Percentiles rank a stretch among this genome's conserved stretches.
Conservation (phyloP, 2,888 invertebrate genomes). For the Macrosiphum euphorbiae region DNA sequence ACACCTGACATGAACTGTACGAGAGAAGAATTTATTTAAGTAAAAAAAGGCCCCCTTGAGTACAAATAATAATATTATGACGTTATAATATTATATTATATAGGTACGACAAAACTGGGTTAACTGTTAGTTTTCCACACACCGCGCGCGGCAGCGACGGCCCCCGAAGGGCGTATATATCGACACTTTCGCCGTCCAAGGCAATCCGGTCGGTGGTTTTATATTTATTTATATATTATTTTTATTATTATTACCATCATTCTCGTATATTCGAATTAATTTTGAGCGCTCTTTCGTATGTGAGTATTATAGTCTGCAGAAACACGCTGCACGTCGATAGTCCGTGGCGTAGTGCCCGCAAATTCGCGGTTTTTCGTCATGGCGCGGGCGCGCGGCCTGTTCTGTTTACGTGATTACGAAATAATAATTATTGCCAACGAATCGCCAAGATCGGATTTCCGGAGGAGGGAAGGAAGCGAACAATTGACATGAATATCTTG, state of each 20-base stretch:
- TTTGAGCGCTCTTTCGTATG: background rate
- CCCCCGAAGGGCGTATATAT: constrained; percentile 60
- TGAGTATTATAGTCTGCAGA: background rate
- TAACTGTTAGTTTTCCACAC: constrained; percentile 51
- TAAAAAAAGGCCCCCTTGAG: background rate
- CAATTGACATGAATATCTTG: background rate
- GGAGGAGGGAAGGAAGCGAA: background rate
- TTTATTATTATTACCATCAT: constrained; percentile 6
- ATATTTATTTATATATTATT: constrained; percentile 5
- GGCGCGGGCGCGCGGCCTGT: background rate
- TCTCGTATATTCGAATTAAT: background rate
- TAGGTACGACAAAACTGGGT: constrained; percentile 52
- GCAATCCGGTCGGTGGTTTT: constrained; percentile 59
- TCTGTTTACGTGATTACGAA: background rate
- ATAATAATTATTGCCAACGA: background rate
- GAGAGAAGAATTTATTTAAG: background rate
- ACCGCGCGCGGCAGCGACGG: constrained; percentile 21
- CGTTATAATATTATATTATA: constrained; percentile 2
- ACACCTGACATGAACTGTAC: background rate
- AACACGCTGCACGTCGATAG: background rate
- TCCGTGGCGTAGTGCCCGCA: background rate
- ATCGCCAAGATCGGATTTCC: background rate
- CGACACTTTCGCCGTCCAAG: constrained; percentile 63
- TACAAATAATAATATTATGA: background rate
- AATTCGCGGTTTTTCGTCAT: background rate